Percentiles rank a stretch among this genome's conserved stretches.
These are phyloP conservation scores for Terrapene triunguis DNA, from an alignment of 2,113 vertebrate genomes.

Conservation along the genomic window DNA sequence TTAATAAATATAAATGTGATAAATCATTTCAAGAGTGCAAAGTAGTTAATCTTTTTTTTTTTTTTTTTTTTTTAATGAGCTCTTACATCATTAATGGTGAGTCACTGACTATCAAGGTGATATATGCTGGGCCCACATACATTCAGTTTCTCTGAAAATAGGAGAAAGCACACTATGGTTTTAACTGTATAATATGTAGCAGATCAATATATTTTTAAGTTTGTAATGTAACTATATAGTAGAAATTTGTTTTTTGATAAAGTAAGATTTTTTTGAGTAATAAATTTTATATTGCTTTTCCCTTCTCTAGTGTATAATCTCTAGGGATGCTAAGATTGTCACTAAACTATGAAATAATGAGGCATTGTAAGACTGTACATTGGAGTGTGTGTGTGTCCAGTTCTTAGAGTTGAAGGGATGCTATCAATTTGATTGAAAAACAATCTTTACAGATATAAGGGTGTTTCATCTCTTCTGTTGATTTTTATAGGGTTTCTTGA, in stretches of 20 bases:
- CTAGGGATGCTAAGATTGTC: too few species aligned
- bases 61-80: too few species aligned
- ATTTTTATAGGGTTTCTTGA: neutral
- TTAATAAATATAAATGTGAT: neutral
- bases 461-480: neutral
- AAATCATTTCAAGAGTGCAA: neutral
- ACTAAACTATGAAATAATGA: too few species aligned
- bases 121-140: neutral
- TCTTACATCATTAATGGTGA: neutral
- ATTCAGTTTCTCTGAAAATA: neutral
- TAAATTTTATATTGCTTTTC: too few species aligned
- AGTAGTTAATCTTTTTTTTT: neutral
- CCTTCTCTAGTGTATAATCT: too few species aligned
- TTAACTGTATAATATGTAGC: neutral
- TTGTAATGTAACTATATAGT: neutral
- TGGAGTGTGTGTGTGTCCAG: too few species aligned
- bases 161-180: neutral
- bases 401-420: too few species aligned
- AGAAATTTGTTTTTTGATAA: neutral
- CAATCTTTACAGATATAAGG: neutral
- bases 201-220: neutral
- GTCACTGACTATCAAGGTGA: neutral
- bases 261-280: too few species aligned
- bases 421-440: neutral
- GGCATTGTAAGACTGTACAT: too few species aligned